Conservation (phyloP, 2,113 vertebrate species). For the Channa maculata region DNA sequence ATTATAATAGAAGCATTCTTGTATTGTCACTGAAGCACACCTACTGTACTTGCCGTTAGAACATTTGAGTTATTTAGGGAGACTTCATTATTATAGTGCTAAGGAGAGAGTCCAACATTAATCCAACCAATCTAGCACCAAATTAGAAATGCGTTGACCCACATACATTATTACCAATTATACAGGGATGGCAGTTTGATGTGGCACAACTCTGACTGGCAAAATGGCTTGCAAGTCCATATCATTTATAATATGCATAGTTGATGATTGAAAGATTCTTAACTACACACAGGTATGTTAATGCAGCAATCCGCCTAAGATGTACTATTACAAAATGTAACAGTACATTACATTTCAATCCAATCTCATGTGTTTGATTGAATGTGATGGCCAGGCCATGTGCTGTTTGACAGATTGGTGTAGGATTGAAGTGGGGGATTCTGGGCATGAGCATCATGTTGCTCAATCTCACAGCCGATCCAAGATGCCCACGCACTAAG, state of each 20-base stretch:
- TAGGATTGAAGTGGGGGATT: conserved; percentile 67
- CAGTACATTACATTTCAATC: conserved; percentile 24
- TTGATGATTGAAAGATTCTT: neutral
- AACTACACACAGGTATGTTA: neutral
- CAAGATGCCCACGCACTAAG: conserved; percentile 68
- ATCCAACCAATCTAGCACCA: conserved; percentile 1
- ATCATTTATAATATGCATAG: neutral
- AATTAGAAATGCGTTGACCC: neutral
- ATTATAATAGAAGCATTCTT: conserved; percentile 49
- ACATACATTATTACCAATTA: neutral
- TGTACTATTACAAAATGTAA: conserved; percentile 3
- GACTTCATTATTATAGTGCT: conserved; percentile 2
- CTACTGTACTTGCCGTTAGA: conserved; percentile 34
- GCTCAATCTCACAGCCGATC: conserved; percentile 52
- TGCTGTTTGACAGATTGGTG: conserved; percentile 73
- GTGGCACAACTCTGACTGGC: neutral
- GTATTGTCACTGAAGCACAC: conserved; percentile 45
- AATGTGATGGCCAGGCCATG: conserved; percentile 44
- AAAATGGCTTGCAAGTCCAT: neutral
- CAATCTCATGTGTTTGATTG: conserved; percentile 24
- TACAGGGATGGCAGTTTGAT: neutral
- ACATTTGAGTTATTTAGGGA: conserved; percentile 35
- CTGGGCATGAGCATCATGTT: conserved; percentile 55
- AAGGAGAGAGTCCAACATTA: neutral
- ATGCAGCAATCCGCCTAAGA: neutral